These are phyloP conservation scores for Umimayanthus chanpuru DNA, from an alignment of 92 coral and sea anemone genomes.

Conservation along the genomic window DNA sequence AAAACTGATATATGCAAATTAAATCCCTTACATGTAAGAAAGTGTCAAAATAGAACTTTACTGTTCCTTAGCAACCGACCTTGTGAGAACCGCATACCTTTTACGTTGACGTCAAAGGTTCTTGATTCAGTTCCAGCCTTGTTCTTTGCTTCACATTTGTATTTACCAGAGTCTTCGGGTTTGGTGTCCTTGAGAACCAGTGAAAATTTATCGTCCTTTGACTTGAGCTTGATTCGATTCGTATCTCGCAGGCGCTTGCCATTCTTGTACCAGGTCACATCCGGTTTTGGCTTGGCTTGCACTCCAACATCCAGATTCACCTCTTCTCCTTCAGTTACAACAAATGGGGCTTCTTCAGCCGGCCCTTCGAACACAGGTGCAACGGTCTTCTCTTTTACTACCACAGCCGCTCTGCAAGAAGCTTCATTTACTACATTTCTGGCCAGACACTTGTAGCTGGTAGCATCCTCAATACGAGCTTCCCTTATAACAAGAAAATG, in stretches of 20 bases:
- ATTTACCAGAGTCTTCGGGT: slow-evolving; percentile 85
- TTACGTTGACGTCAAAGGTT: slow-evolving; percentile 78
- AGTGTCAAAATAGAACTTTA: background rate
- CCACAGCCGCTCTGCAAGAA: slow-evolving; percentile 78
- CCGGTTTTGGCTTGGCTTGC: slow-evolving; percentile 88
- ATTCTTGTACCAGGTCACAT: slow-evolving; percentile 85
- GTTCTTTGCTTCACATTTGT: slow-evolving; percentile 88
- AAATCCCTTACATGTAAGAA: background rate
- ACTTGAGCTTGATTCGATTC: slow-evolving; percentile 56
- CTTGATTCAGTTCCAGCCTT: slow-evolving; percentile 77
- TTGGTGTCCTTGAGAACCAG: slow-evolving; percentile 63
- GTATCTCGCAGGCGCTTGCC: slow-evolving; percentile 76
- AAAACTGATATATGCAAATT: too few species aligned
- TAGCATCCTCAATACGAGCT: slow-evolving; percentile 73
- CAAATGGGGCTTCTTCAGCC: slow-evolving; percentile 57
- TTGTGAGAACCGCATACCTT: slow-evolving; percentile 64
- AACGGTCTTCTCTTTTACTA: slow-evolving; percentile 72
- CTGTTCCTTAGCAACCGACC: too few species aligned
- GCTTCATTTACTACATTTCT: slow-evolving; percentile 76
- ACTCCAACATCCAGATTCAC: slow-evolving; percentile 69
- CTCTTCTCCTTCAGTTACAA: slow-evolving; percentile 78
- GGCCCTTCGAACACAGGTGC: slow-evolving; percentile 69
- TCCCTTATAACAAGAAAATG: slow-evolving; percentile 79
- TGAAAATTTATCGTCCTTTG: slow-evolving; percentile 69
- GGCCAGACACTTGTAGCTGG: slow-evolving; percentile 84